These are phyloP conservation scores for Callyntrura sp. DNA, from an alignment of 2,888 invertebrate genomes.

Conservation along the genomic window DNA sequence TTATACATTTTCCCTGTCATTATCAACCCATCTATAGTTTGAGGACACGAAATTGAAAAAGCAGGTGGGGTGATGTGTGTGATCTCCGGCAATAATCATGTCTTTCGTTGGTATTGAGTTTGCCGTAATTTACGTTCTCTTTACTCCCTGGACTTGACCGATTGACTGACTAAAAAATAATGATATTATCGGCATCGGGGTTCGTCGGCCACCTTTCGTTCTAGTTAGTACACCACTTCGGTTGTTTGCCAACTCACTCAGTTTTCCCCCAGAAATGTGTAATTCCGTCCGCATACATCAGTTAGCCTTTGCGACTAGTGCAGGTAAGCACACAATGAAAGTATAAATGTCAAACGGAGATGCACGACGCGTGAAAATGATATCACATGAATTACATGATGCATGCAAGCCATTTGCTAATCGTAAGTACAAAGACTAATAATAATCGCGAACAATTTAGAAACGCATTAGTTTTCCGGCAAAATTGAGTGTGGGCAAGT, in stretches of 20 bases:
- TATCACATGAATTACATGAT: constrained; percentile 43
- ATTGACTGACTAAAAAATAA: constrained; percentile 63
- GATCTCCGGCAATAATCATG: neutral
- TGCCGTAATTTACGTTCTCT: neutral
- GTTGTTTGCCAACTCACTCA: neutral
- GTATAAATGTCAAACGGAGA: constrained; percentile 61
- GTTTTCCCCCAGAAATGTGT: neutral
- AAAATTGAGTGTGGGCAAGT: constrained; percentile 24
- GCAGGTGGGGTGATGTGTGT: neutral
- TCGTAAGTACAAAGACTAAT: constrained; percentile 21
- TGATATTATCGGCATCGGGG: constrained; percentile 45
- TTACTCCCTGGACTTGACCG: constrained; percentile 45
- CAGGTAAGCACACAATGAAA: constrained; percentile 44
- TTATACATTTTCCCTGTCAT: no score
- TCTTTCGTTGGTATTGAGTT: neutral
- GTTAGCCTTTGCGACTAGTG: constrained; percentile 15
- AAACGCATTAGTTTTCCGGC: constrained; percentile 41
- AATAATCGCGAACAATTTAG: constrained; percentile 41
- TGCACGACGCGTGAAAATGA: constrained; percentile 48
- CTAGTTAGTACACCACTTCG: neutral
- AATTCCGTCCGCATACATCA: neutral
- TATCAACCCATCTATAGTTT: no score
- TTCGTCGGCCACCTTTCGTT: constrained; percentile 17
- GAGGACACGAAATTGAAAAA: no score
- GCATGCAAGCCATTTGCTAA: constrained; percentile 17